These are phyloP conservation scores for Pediacus dermestoides DNA, from an alignment of 2,888 invertebrate genomes.

Conservation along the genomic window DNA sequence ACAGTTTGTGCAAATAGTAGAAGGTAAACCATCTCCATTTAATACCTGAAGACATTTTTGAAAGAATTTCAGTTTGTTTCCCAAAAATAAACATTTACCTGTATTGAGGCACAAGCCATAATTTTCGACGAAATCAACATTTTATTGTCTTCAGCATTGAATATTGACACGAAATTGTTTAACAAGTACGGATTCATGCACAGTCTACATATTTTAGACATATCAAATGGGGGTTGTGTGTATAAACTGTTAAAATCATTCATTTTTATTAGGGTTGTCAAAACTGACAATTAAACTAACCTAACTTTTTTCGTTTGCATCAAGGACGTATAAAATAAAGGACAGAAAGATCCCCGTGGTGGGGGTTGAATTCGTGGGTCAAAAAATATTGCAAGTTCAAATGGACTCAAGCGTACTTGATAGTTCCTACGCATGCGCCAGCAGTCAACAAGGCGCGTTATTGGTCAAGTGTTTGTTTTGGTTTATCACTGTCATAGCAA, in stretches of 20 bases:
- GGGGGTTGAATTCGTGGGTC: too few relatives aligned
- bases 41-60: constrained; percentile 21
- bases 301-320: too few relatives aligned
- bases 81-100: constrained; percentile 22
- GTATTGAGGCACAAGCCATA: constrained; percentile 28
- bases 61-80: background rate
- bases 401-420: too few relatives aligned
- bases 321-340: too few relatives aligned
- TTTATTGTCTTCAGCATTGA: constrained; percentile 11
- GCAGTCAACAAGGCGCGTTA: too few relatives aligned
- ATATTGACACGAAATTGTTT: constrained; percentile 22
- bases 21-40: constrained; percentile 29
- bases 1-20: constrained; percentile 26
- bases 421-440: too few relatives aligned
- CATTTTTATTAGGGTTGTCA: too few relatives aligned
- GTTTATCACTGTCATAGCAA: too few relatives aligned
- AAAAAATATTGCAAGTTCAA: too few relatives aligned
- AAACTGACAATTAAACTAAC: too few relatives aligned
- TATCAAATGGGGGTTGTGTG: background rate
- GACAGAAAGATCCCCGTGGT: too few relatives aligned
- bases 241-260: background rate
- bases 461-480: too few relatives aligned
- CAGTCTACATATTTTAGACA: constrained; percentile 29
- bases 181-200: constrained; percentile 27
- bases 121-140: constrained; percentile 23